Evolutionary conservation across 2,113 vertebrate species (phyloP).

Genomic region (Brachionichthys hirsutus): DNA sequence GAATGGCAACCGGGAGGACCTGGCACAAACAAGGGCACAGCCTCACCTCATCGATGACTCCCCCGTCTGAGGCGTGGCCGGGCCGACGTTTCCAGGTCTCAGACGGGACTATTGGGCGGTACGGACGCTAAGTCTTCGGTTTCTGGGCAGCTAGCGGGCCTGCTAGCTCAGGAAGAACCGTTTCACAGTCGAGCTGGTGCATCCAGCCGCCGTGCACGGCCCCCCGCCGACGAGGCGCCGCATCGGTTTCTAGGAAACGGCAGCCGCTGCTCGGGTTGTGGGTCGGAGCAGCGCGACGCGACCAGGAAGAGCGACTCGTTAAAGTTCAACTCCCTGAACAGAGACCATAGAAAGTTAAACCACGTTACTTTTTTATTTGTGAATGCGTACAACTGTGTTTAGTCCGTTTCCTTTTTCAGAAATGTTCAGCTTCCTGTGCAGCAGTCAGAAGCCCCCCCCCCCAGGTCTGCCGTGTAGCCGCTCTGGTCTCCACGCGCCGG

Average conservation of each 20-base stretch:
- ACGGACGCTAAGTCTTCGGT: background rate
- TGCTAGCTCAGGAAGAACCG: no score
- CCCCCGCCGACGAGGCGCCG: slow-evolving; percentile 12
- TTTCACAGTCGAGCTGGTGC: slow-evolving; percentile 28
- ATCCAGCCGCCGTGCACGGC: slow-evolving; percentile 30
- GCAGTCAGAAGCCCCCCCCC: no score
- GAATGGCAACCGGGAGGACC: slow-evolving; percentile 55
- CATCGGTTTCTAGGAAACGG: slow-evolving; percentile 63
- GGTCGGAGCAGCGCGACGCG: no score
- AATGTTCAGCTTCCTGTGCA: no score
- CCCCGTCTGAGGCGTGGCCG: no score
- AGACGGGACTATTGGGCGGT: no score
- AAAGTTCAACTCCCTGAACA: no score
- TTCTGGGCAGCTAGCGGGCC: no score
- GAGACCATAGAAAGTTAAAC: slow-evolving; percentile 11
- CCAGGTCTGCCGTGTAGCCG: no score
- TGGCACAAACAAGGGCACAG: slow-evolving; percentile 62
- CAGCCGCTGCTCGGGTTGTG: slow-evolving; percentile 9
- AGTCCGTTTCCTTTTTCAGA: background rate
- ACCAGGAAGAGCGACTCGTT: no score
- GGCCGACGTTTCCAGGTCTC: no score
- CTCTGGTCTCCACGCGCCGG: background rate
- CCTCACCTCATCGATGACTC: background rate
- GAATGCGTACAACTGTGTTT: slow-evolving; percentile 36
- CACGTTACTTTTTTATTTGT: slow-evolving; percentile 3